phyloP scores from a whole-genome alignment of 2,888 invertebrate genomes.

The Tortricodes alternella region DNA sequence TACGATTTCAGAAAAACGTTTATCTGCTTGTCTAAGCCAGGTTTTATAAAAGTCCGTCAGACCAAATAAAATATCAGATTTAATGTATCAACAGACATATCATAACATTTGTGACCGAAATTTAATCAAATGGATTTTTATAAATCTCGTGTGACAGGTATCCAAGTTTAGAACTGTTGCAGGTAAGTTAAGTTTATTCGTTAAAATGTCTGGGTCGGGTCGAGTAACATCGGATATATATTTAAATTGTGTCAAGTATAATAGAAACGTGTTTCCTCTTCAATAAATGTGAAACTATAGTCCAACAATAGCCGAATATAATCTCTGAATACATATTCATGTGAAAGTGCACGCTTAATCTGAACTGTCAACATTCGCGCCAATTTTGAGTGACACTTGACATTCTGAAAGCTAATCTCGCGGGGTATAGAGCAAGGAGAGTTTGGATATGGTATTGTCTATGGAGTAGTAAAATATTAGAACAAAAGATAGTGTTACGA shows the following conservation, averaged over 20 bases:
- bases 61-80: too few species aligned
- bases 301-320: slow-evolving; percentile 5
- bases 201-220: neutral
- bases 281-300: neutral
- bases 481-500: too few species aligned
- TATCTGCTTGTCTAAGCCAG: too few species aligned
- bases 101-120: too few species aligned
- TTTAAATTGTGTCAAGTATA: neutral
- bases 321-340: slow-evolving; percentile 20
- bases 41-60: too few species aligned
- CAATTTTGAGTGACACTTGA: slow-evolving; percentile 79
- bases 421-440: slow-evolving; percentile 29
- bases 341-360: slow-evolving; percentile 50
- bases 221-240: neutral
- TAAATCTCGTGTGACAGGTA: too few species aligned
- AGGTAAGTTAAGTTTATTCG: too few species aligned
- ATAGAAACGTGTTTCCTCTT: neutral
- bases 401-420: slow-evolving; percentile 62
- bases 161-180: too few species aligned
- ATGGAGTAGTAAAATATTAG: neutral
- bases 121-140: too few species aligned
- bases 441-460: slow-evolving; percentile 48
- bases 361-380: slow-evolving; percentile 63
- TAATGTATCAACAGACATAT: too few species aligned
- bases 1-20: too few species aligned